Base-by-base conservation (phyloP, 2,797 vertebrate genomes). In the Sebastes goodei region DNA sequence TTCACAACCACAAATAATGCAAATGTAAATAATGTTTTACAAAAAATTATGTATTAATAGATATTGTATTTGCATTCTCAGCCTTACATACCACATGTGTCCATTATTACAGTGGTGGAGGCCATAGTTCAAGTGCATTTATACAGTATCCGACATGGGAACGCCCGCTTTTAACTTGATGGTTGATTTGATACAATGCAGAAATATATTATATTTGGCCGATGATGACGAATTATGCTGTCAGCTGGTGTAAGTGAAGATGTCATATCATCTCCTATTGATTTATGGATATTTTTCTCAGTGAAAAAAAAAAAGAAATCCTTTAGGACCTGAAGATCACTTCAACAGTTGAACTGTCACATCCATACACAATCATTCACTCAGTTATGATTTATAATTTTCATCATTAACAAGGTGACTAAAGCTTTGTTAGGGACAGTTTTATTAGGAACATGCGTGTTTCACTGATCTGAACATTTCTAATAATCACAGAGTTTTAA, bases 161-260 rank as follows among this genome's bases (percentile, higher is more conserved):
- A 87, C 55, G 38, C 17, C 7, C 7, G n/a, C 49, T 72, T 85
- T 57, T 17, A 21, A 84, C 75, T 85, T 94, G 88, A 91, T 89
- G 90, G 85, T 92, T 89, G 82, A 84, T 81, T 92, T 84, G 73
- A 84, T 78, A 12, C 27, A 53, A 74, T 30, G 29, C 30, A 76
- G 42, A 57, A 53, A 78, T 74, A 35, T 77, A 60, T 74, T 35
- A 65, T 78, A 53, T 74, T 29, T 71, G 35, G 68, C 42, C 23
- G 2, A 53, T 30, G 42, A 76, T 85, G 83, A 90, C 7, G 1
- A 81, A 92, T 78, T 61, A 85, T 15, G 4, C 55, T 76, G 71
- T 83, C 72, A 73, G 32, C 71, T 3, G 29, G 0, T 67, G 0
- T 61, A 62, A 65, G 55, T 74, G 11, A 81, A 72, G 29, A 82